Percentiles rank a stretch among this genome's conserved stretches.
Conservation (phyloP, 2,797 vertebrate genomes). For the Hafferia zeledoni region DNA sequence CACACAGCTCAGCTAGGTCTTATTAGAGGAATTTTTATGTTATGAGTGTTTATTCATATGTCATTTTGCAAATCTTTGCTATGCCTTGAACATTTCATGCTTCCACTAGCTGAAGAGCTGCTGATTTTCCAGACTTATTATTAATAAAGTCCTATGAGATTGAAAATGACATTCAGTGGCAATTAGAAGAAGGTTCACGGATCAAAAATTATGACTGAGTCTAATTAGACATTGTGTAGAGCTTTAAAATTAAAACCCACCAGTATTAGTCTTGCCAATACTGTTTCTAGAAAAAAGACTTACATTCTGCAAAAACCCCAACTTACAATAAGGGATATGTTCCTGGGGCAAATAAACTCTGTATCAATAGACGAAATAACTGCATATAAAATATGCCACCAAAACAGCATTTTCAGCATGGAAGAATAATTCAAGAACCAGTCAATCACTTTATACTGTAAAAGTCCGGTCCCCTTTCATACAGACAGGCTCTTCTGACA, state of each 20-base stretch:
- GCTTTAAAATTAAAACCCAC: not conserved
- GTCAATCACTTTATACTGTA: not conserved
- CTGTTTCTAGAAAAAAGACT: not conserved
- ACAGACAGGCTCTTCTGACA: too few relatives aligned
- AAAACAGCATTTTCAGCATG: conserved; percentile 7
- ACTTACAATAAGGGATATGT: not conserved
- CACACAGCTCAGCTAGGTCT: not conserved
- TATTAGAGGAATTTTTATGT: not conserved
- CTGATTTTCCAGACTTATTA: not conserved
- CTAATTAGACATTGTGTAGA: not conserved
- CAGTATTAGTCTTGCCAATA: not conserved
- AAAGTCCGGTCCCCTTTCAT: too few relatives aligned
- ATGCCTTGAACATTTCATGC: not conserved
- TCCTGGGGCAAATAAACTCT: not conserved
- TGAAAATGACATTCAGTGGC: not conserved
- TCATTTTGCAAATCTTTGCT: not conserved
- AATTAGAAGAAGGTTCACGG: not conserved
- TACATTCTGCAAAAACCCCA: not conserved
- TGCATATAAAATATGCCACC: not conserved
- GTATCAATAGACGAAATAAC: not conserved
- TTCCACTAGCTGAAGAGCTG: not conserved
- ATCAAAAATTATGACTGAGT: not conserved
- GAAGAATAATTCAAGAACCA: conserved; percentile 51
- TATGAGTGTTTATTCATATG: not conserved
- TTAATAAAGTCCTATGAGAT: not conserved